Evolutionary conservation across 2,797 vertebrate genomes (phyloP).

Genomic region (Scyliorhinus canicula): DNA sequence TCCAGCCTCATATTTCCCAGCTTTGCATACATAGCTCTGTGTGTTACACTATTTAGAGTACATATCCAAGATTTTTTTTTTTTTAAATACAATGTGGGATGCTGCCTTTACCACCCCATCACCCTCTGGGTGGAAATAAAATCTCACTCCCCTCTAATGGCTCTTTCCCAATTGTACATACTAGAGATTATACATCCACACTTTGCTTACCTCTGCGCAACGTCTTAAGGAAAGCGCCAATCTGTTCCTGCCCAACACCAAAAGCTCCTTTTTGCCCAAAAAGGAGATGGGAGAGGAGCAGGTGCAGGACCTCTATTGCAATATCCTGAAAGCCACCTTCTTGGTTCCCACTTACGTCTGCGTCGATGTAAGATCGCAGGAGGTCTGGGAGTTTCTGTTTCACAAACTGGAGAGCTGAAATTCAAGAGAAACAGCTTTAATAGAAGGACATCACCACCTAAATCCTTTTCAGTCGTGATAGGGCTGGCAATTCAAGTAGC

Average conservation of each 20-base stretch:
- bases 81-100: neutral
- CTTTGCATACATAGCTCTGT: neutral
- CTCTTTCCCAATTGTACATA: neutral
- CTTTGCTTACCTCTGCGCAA: conserved; percentile 85
- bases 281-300: conserved; percentile 98
- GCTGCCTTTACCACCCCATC: neutral
- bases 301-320: conserved; percentile 99
- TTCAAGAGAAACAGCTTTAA: conserved; percentile 38
- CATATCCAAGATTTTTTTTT: no score
- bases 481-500: neutral
- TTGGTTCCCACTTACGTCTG: conserved; percentile 94
- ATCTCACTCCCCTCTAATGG: neutral
- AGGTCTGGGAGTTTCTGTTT: conserved; percentile 99
- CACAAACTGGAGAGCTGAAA: conserved; percentile 88
- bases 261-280: conserved; percentile 98
- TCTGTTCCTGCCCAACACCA: conserved; percentile 97
- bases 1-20: neutral
- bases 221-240: conserved; percentile 96
- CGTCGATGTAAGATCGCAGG: conserved; percentile 96
- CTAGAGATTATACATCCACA: neutral
- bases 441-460: neutral
- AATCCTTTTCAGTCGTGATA: neutral
- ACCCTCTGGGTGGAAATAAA: neutral
- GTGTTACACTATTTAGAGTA: neutral
- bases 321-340: conserved; percentile 99